Percentiles rank a stretch among this genome's conserved stretches.
phyloP scores from a whole-genome alignment of 2,797 vertebrate species.

The Protosalanx chinensis region DNA sequence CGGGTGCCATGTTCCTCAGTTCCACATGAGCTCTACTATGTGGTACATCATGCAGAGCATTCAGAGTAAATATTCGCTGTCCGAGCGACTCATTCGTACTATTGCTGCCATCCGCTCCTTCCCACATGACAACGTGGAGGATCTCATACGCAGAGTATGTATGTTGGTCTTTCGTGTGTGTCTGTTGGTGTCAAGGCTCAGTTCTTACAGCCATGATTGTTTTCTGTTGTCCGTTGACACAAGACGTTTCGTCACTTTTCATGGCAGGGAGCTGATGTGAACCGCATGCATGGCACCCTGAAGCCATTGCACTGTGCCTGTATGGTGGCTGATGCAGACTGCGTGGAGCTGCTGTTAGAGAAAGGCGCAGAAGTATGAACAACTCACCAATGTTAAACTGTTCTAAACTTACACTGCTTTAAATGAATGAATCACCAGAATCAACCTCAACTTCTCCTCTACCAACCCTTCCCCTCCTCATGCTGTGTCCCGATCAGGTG shows the following conservation, averaged over 20 bases:
- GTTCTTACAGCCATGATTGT: neutral
- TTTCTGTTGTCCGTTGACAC: neutral
- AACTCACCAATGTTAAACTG: neutral
- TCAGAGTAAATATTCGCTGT: slow-evolving; percentile 95
- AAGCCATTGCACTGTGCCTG: slow-evolving; percentile 97
- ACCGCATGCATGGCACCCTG: slow-evolving; percentile 93
- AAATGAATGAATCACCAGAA: neutral
- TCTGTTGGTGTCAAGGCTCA: neutral
- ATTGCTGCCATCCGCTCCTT: slow-evolving; percentile 95
- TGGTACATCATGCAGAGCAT: slow-evolving; percentile 99
- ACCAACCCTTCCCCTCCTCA: no score
- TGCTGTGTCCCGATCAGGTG: slow-evolving; percentile 70
- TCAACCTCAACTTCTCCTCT: neutral
- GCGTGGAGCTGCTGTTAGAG: slow-evolving; percentile 91
- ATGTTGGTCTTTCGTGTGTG: neutral
- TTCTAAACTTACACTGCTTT: neutral
- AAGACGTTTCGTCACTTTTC: neutral
- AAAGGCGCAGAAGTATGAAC: slow-evolving; percentile 89
- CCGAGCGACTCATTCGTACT: slow-evolving; percentile 92
- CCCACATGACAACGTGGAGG: slow-evolving; percentile 94
- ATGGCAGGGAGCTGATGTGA: slow-evolving; percentile 90
- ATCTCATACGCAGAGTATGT: slow-evolving; percentile 89
- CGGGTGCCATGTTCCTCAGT: slow-evolving; percentile 77
- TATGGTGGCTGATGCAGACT: slow-evolving; percentile 95
- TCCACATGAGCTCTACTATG: slow-evolving; percentile 89